Percentiles rank a stretch among this genome's conserved stretches.
phyloP scores from a whole-genome alignment of 2,888 invertebrate genomes.

The Leptopilina syphax region DNA sequence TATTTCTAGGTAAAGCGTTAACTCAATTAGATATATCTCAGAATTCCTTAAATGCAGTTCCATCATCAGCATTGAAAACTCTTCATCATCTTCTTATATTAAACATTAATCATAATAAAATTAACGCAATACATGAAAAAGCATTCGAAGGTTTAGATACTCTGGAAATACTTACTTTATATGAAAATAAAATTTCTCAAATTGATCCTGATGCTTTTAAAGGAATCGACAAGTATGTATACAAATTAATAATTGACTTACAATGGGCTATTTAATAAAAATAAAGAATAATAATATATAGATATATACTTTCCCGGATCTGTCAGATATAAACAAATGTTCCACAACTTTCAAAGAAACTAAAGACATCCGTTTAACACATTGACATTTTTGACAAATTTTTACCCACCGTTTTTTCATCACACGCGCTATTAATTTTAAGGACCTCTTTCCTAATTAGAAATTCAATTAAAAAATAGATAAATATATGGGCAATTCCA shows the following conservation, averaged over 20 bases:
- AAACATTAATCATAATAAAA: constrained; percentile 93
- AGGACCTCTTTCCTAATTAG: too few relatives aligned
- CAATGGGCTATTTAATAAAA: too few relatives aligned
- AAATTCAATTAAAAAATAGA: too few relatives aligned
- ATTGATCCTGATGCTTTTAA: constrained; percentile 91
- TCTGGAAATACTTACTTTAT: constrained; percentile 90
- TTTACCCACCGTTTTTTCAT: too few relatives aligned
- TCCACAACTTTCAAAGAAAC: too few relatives aligned
- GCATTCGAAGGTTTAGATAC: constrained; percentile 93
- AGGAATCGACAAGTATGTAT: constrained; percentile 89
- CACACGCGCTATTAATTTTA: too few relatives aligned
- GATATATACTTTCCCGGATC: too few relatives aligned
- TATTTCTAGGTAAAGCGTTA: constrained; percentile 85
- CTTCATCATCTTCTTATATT: constrained; percentile 90
- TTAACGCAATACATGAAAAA: constrained; percentile 86
- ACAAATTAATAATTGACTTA: background rate
- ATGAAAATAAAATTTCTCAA: constrained; percentile 89
- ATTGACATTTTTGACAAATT: too few relatives aligned
- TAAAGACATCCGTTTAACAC: too few relatives aligned
- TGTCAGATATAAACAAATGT: too few relatives aligned
- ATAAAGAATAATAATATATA: background rate
- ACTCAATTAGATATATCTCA: constrained; percentile 93
- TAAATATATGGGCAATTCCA: too few relatives aligned
- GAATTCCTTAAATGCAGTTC: constrained; percentile 88
- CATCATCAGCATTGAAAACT: constrained; percentile 88